Percentiles rank a stretch among this genome's conserved stretches.
These are phyloP conservation scores for Encarsia formosa DNA, from an alignment of 2,888 invertebrate species.

Conservation along the genomic window DNA sequence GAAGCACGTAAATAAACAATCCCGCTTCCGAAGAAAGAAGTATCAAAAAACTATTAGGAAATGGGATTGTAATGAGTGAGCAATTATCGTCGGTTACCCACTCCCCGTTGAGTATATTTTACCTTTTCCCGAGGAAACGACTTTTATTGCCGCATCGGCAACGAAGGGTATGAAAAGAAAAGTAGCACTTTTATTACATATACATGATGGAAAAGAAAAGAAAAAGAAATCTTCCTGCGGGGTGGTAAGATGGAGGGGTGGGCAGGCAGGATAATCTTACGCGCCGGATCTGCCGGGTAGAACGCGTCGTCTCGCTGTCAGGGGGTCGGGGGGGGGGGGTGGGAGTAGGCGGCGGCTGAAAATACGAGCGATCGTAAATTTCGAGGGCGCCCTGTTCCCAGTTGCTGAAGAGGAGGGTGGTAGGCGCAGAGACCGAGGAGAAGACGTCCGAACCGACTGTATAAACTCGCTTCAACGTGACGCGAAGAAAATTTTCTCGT, in stretches of 20 bases:
- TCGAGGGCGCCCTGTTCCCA: constrained; percentile 15
- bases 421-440: constrained; percentile 8
- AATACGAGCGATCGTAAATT: constrained; percentile 36
- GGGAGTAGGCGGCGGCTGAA: constrained; percentile 20
- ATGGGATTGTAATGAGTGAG: too few relatives aligned
- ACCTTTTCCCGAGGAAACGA: too few relatives aligned
- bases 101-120: too few relatives aligned
- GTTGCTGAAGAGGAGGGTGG: not conserved
- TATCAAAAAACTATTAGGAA: too few relatives aligned
- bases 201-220: constrained; percentile 6
- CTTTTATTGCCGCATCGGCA: too few relatives aligned
- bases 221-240: constrained; percentile 17
- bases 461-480: not conserved
- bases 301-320: constrained; percentile 19
- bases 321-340: constrained; percentile 13
- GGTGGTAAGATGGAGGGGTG: constrained; percentile 20
- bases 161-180: too few relatives aligned
- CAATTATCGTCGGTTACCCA: too few relatives aligned
- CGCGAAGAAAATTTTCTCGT: not conserved
- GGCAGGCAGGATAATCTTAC: constrained; percentile 29
- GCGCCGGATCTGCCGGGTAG: too few relatives aligned
- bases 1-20: too few relatives aligned
- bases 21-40: too few relatives aligned
- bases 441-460: not conserved
- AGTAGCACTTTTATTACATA: too few relatives aligned